phyloP scores from a whole-genome alignment of 92 coral and sea anemone species.

The Parazoanthus atlanticus region DNA sequence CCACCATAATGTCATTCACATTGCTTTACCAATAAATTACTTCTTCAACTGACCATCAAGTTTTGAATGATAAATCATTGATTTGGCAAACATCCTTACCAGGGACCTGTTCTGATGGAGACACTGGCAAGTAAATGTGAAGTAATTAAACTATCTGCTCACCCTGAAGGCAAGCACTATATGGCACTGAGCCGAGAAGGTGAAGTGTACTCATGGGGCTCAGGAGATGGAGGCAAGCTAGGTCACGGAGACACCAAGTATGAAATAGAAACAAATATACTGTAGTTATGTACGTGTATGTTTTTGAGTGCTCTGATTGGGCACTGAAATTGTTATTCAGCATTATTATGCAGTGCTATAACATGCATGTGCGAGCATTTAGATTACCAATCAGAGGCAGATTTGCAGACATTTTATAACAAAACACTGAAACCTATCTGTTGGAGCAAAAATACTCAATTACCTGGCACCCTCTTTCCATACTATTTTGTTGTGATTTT shows the following conservation, averaged over 20 bases:
- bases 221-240: constrained; percentile 97
- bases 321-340: not conserved
- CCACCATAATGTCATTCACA: no score
- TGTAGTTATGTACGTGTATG: no score
- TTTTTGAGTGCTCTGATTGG: not conserved
- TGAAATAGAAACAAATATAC: not conserved
- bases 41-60: no score
- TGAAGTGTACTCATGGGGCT: constrained; percentile 95
- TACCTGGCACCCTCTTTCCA: no score
- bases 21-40: no score
- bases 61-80: no score
- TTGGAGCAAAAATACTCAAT: no score
- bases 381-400: no score
- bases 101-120: constrained; percentile 87
- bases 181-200: constrained; percentile 97
- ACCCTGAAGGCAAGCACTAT: constrained; percentile 93
- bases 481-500: no score
- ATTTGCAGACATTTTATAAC: no score
- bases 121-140: constrained; percentile 85
- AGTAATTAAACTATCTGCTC: constrained; percentile 75
- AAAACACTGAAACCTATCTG: no score
- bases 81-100: not conserved
- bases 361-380: no score
- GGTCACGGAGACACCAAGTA: constrained; percentile 98
- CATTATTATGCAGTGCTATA: not conserved